Evolutionary conservation across 1,140 invertebrate genomes (phyloP), one percentile per base, ranked within the genome.

Genomic region (Rhyacophila brunnea): DNA sequence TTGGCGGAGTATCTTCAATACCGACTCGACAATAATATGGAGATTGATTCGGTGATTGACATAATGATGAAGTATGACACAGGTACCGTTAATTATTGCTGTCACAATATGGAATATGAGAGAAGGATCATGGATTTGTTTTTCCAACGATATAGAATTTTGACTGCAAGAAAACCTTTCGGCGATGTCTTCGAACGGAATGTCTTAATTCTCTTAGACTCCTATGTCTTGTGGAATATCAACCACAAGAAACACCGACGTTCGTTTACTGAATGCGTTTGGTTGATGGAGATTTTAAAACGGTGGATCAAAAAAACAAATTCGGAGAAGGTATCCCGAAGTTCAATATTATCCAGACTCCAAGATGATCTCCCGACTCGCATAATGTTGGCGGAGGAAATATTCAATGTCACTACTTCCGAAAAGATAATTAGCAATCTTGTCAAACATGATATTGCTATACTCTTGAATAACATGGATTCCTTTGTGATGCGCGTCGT

Each of bases 121-220:
- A 38, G 11, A 2, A 43, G 38, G 20, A n/a, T 60, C 6, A 14
- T 60, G 6, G 52, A 60, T 17, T 14, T 42, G 3, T 47, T 57
- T n/a, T 60, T 60, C 11, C 28, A 51, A 43, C 55, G 43, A 18
- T 64, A 48, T 17, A 51, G 56, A 60, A n/a, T 10, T n/a, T 38
- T 47, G 9, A 47, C 57, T 15, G 57, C 40, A 34, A 42, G 47
- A 15, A 38, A 49, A 9, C 18, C 38, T 4, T n/a, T 54, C 2
- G 17, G 36, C 11, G 43, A 51, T 14, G 49, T 56, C 7, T 7
- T 58, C 0, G 20, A 23, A 9, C 19, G 4, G 18, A 63, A 54
- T 14, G 36, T 55, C 3, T 14, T 15, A 7, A 11, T 15, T 15
- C 19, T 63, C 17, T 28, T 63, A 9, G 9, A 14, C 14, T 57